These are phyloP conservation scores for Streblospio benedicti DNA, from an alignment of 1,140 invertebrate genomes.

Conservation along the genomic window DNA sequence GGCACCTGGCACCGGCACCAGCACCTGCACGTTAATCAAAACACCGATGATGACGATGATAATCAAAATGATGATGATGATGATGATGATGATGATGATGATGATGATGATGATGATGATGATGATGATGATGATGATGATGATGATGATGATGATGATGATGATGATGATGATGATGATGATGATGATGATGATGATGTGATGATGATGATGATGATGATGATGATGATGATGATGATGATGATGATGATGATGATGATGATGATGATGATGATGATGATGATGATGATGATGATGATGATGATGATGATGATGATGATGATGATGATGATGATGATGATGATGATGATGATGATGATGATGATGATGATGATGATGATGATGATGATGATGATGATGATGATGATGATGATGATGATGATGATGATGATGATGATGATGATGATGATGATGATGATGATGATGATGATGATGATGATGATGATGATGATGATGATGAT, in stretches of 20 bases:
- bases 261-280: not conserved
- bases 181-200: not conserved
- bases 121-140: not conserved
- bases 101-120: constrained; percentile 1
- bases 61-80: not conserved
- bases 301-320: constrained; percentile 1
- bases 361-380: not conserved
- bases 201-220: no score
- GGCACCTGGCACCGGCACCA: no score
- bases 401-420: not conserved
- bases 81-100: not conserved
- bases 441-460: not conserved
- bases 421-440: constrained; percentile 1
- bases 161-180: constrained; percentile 1
- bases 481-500: not conserved
- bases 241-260: not conserved
- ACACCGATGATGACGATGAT: no score
- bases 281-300: not conserved
- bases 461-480: not conserved
- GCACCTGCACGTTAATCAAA: no score
- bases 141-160: not conserved
- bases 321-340: not conserved
- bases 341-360: not conserved
- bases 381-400: not conserved
- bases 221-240: not conserved